Percentiles rank a stretch among this genome's conserved stretches.
These are phyloP conservation scores for Zonotrichia leucophrys DNA, from an alignment of 2,113 vertebrate species.

Conservation along the genomic window DNA sequence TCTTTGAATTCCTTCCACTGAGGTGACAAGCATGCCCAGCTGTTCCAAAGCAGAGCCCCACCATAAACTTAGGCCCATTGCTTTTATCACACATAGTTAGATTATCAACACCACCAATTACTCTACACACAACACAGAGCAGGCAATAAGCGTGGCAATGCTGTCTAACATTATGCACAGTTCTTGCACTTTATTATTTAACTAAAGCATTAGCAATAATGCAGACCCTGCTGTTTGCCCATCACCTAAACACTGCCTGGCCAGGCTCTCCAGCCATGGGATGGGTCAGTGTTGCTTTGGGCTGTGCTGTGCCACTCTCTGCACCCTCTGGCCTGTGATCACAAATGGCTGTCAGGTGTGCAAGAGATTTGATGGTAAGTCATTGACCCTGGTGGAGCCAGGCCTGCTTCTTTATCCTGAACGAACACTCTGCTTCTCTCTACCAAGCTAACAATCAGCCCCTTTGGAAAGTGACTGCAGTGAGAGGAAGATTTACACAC, in stretches of 20 bases:
- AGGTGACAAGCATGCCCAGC: not conserved
- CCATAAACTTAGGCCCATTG: not conserved
- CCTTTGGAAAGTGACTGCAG: not conserved
- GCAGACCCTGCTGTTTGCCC: not conserved
- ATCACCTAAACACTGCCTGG: not conserved
- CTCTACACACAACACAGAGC: fast-evolving
- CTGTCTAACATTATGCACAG: not conserved
- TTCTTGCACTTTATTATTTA: not conserved
- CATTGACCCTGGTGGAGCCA: not conserved
- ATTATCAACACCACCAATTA: not conserved
- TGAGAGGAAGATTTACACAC: not conserved
- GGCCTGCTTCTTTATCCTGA: not conserved
- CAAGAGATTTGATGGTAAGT: not conserved
- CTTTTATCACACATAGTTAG: not conserved
- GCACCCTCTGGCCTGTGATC: not conserved
- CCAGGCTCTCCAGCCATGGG: fast-evolving
- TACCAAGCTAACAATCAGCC: not conserved
- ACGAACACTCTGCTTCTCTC: not conserved
- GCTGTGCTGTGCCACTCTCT: not conserved
- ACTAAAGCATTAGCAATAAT: not conserved
- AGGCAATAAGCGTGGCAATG: not conserved
- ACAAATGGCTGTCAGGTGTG: not conserved
- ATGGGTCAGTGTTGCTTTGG: not conserved
- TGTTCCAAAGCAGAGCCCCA: not conserved
- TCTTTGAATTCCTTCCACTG: not conserved